Evolutionary conservation across 2,113 vertebrate genomes (phyloP), one percentile per base, ranked within the genome.

Genomic region (Myxocyprinus asiaticus): DNA sequence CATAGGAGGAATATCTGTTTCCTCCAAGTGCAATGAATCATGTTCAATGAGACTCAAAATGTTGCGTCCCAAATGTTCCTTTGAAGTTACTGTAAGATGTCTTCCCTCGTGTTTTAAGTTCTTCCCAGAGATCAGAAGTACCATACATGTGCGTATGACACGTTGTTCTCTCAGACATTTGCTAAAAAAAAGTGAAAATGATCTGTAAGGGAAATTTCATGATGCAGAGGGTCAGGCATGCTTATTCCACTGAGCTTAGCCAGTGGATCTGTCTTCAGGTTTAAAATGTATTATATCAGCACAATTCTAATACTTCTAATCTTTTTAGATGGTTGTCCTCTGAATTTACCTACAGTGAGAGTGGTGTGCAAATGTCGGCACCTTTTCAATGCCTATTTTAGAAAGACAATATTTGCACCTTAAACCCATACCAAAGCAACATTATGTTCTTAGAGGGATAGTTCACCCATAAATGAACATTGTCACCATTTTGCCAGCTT

Each of bases 191-290:
- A 89, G 84, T 79, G 81, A 88, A 87, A 83, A 67, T 66, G 89
- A 84, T 89, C 85, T 88, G 22, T 33, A 84, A 87, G 88, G 79
- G 47, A 86, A 88, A 33, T 33, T 33, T 3, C 22, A 33, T 3
- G 22, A 33, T 33, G 22, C 22, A 78, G 83, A 84, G 91, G 89
- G 85, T 72, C 88, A 93, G 88, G 91, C 22, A 33, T 33, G 22
- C 84, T 88, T 94, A 88, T 87, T 86, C 84, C 86, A 92, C 94
- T 95, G 89, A 91, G 88, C 93, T 94, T 92, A 84, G 85, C 94
- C 90, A 90, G 84, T 90, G 89, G 94, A 90, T 93, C 91, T 92
- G 91, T 94, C 93, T 96, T 97, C 97, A 97, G 94, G 95, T 96
- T 94, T 95, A 87, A 91, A 88, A 84, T 90, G 84, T 86, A 90